These are phyloP conservation scores for Lasioglossum malachurum DNA, from an alignment of 2,888 invertebrate genomes.

Conservation along the genomic window DNA sequence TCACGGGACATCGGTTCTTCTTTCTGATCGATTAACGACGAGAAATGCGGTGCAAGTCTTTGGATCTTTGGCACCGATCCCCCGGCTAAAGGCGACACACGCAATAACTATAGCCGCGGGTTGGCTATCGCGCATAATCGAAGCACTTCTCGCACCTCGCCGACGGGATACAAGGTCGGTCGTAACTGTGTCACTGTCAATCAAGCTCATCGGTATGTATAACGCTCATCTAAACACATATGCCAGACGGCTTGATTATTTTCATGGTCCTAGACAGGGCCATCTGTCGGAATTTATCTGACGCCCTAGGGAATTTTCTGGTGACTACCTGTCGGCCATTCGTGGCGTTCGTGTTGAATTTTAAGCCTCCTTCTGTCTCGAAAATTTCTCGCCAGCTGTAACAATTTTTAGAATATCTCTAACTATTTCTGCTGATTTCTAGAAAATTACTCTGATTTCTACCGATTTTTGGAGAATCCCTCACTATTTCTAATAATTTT, in stretches of 20 bases:
- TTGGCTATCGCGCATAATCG: constrained; percentile 64
- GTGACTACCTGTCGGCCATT: background rate
- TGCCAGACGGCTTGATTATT: constrained; percentile 74
- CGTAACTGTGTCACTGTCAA: constrained; percentile 83
- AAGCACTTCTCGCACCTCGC: constrained; percentile 70
- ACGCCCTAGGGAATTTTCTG: background rate
- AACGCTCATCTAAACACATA: constrained; percentile 78
- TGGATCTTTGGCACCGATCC: constrained; percentile 47
- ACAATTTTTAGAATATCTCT: no score
- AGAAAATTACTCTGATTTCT: no score
- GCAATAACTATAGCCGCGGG: constrained; percentile 43
- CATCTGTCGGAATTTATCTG: background rate
- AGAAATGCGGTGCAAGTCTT: constrained; percentile 1
- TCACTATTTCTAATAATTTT: no score
- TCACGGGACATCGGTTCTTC: constrained; percentile 2
- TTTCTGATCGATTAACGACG: background rate
- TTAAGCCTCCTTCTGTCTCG: background rate
- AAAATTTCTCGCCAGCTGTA: background rate
- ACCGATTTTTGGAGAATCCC: no score
- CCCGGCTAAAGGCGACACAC: constrained; percentile 36
- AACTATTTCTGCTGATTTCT: no score
- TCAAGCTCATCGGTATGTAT: constrained; percentile 82
- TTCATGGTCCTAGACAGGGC: constrained; percentile 68
- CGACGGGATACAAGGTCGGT: constrained; percentile 76
- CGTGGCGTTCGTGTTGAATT: background rate